Evolutionary conservation across 2,888 invertebrate species (phyloP).

Genomic region (Plebejus anna): DNA sequence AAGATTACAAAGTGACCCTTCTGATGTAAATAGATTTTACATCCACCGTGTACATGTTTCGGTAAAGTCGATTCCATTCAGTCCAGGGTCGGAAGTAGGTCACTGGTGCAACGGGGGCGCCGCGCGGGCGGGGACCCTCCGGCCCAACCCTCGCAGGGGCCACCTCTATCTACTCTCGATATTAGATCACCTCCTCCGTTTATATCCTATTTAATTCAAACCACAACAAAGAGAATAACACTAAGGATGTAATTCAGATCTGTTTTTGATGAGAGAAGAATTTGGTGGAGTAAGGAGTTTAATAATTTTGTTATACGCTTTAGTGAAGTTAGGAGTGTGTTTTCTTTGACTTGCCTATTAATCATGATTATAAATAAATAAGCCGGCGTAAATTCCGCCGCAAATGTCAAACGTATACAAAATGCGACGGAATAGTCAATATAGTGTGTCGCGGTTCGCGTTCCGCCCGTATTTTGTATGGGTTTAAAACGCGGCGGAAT

Average conservation of each 20-base stretch:
- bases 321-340: neutral
- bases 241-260: neutral
- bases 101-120: constrained; percentile 67
- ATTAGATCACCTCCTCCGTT: constrained; percentile 2
- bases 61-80: constrained; percentile 35
- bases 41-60: constrained; percentile 19
- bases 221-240: neutral
- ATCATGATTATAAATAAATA: neutral
- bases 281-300: neutral
- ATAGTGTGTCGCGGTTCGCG: no score
- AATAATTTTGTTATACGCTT: neutral
- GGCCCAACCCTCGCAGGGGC: constrained; percentile 41
- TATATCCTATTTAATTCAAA: neutral
- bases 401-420: no score
- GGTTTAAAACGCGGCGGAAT: no score
- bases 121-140: constrained; percentile 42
- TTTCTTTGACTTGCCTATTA: neutral
- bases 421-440: no score
- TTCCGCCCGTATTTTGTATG: no score
- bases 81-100: constrained; percentile 61
- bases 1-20: neutral
- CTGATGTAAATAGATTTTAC: constrained; percentile 18
- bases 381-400: no score
- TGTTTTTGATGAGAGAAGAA: neutral
- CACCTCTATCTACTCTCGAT: constrained; percentile 38